Percentiles rank a stretch among this genome's conserved stretches.
These are phyloP conservation scores for Pogona vitticeps DNA, from an alignment of 2,113 vertebrate species.

Conservation along the genomic window DNA sequence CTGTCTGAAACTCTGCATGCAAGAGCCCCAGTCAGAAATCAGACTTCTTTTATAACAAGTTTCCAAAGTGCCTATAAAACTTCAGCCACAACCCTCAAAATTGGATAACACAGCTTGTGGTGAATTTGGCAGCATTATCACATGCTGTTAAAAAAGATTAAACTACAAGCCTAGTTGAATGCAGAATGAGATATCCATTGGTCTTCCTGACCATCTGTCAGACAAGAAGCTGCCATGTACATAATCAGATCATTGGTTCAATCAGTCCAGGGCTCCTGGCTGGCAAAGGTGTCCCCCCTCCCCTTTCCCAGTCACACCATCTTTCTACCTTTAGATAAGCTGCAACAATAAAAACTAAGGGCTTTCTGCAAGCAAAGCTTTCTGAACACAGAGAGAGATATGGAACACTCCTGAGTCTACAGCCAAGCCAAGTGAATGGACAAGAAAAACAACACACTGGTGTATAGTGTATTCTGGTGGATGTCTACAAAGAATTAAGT, in stretches of 20 bases:
- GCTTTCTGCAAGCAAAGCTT: background rate
- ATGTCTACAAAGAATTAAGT: background rate
- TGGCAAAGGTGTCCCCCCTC: no score
- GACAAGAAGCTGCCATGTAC: background rate
- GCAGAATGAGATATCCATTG: background rate
- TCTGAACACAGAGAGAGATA: background rate
- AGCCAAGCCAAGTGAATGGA: background rate
- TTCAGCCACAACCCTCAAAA: slow-evolving; percentile 8
- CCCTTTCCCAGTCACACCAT: background rate
- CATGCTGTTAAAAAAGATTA: background rate
- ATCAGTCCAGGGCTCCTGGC: background rate
- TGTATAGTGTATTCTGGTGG: background rate
- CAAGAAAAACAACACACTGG: background rate
- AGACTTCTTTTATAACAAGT: slow-evolving; percentile 36
- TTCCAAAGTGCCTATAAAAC: slow-evolving; percentile 35
- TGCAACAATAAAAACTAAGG: background rate
- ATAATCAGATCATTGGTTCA: background rate
- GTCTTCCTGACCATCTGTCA: slow-evolving; percentile 15
- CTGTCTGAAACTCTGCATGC: slow-evolving; percentile 25
- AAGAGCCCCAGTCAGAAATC: slow-evolving; percentile 27
- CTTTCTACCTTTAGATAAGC: background rate
- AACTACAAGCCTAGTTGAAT: slow-evolving; percentile 10
- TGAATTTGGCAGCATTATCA: slow-evolving; percentile 12
- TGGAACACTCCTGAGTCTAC: background rate
- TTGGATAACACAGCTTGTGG: background rate